Base-by-base conservation (phyloP, 2,888 invertebrate species). In the Xanthia icteritia region DNA sequence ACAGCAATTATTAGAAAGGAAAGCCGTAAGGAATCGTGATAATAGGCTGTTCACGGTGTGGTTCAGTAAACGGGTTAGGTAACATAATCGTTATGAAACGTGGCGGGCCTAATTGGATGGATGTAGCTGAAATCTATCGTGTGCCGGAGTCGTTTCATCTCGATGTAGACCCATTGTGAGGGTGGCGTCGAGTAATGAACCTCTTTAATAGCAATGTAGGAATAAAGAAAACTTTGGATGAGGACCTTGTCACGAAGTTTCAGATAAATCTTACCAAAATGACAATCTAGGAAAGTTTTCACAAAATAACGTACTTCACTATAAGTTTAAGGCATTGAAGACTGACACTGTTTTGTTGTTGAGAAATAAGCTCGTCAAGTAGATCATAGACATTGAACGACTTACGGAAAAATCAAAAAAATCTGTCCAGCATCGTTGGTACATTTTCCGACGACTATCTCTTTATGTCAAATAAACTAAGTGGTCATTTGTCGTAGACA, bases 101-200 rank as follows among this genome's bases (percentile, higher is more conserved):
- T 39, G 60, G 48, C 45, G 36, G 15, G 36, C 42, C 31, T 72
- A 61, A 81, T 69, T 83, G 84, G 69, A 70, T 54, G 58, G 69
- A 66, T 77, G 78, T 20, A 79, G 64, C 56, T 58, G 78, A 51
- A 69, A 67, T 51, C 39, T 77, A 80, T 80, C 77, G 61, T 15
- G 58, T 69, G 42, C 31, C 17, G 66, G 1, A 71, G n/a, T 65
- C 60, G 73, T 42, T 63, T 54, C 39, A 69, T 66, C 60, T 76
- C 48, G 27, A 73, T 58, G n/a, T 74, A 68, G 20, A 51, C 23
- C 56, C 11, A 27, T 13, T 27, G 42, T 45, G 20, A 68, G 39
- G 31, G 31, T 48, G 56, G 27, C 56, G 39, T 13, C 31, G 5
- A 61, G 11, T 45, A n/a, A 60, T 54, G 36, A 31, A 39, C 17